A percentile compares a stretch with the other conserved stretches of the same genome.
Conservation (phyloP, 1,140 invertebrate genomes). For the Calephelis virginiensis region DNA sequence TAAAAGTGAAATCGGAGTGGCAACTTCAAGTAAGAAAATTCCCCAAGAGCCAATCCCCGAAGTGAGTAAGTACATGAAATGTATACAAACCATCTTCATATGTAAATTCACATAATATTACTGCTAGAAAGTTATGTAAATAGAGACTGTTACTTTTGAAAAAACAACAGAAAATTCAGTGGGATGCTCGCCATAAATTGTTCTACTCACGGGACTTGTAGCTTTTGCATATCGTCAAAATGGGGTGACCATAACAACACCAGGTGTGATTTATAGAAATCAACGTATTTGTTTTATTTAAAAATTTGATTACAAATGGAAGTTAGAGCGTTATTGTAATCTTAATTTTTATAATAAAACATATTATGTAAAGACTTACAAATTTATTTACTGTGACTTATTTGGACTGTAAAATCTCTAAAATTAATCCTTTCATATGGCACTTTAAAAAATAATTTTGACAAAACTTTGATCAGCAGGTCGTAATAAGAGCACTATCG, state of each 20-base stretch:
- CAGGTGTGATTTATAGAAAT: not conserved
- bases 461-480: too few species aligned
- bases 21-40: not conserved
- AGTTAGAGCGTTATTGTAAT: too few species aligned
- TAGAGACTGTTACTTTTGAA: conserved; percentile 48
- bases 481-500: too few species aligned
- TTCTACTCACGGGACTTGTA: conserved; percentile 59
- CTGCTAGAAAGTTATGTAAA: conserved; percentile 41
- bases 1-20: too few species aligned
- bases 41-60: not conserved
- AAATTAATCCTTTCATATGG: too few species aligned
- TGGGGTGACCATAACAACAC: conserved; percentile 37
- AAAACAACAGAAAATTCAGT: conserved; percentile 68
- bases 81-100: conserved; percentile 32
- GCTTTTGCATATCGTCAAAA: conserved; percentile 59
- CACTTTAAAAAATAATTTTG: too few species aligned
- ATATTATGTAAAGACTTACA: too few species aligned
- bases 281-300: not conserved
- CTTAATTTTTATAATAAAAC: too few species aligned
- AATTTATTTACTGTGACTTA: too few species aligned
- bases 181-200: conserved; percentile 69
- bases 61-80: conserved; percentile 16
- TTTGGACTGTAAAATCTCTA: too few species aligned
- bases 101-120: conserved; percentile 42
- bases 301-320: not conserved